These are phyloP conservation scores for Eidolon helvum DNA, from an alignment of 2,113 vertebrate genomes.

Conservation along the genomic window DNA sequence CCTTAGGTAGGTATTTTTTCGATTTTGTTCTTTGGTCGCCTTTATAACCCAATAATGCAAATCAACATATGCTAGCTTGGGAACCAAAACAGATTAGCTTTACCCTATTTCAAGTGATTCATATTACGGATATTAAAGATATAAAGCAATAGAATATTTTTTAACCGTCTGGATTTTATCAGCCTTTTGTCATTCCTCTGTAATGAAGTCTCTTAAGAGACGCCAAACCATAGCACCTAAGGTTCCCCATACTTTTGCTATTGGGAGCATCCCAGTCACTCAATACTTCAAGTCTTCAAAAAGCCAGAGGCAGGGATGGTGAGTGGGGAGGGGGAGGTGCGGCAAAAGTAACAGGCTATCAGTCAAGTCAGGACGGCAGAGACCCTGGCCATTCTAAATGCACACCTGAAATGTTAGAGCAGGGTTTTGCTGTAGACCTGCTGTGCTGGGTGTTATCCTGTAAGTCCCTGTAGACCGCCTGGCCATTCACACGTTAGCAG, in stretches of 20 bases:
- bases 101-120: not conserved
- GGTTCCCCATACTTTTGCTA: not conserved
- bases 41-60: slow-evolving; percentile 21
- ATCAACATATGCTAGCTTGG: not conserved
- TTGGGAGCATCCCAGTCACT: not conserved
- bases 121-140: not conserved
- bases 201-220: not conserved
- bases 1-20: not conserved
- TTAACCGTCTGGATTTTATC: not conserved
- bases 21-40: not conserved
- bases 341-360: not conserved
- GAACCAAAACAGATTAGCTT: not conserved
- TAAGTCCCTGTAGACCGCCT: not conserved
- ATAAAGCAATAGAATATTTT: not conserved
- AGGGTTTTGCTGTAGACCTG: not conserved
- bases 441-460: not conserved
- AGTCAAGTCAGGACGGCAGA: not conserved
- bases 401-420: not conserved
- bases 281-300: not conserved
- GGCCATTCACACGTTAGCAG: not conserved
- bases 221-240: not conserved
- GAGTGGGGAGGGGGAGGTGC: rapidly evolving
- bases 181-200: not conserved
- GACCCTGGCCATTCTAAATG: not conserved
- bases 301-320: not conserved